phyloP scores from a whole-genome alignment of 2,797 vertebrate species.

The Pagetopsis macropterus region DNA sequence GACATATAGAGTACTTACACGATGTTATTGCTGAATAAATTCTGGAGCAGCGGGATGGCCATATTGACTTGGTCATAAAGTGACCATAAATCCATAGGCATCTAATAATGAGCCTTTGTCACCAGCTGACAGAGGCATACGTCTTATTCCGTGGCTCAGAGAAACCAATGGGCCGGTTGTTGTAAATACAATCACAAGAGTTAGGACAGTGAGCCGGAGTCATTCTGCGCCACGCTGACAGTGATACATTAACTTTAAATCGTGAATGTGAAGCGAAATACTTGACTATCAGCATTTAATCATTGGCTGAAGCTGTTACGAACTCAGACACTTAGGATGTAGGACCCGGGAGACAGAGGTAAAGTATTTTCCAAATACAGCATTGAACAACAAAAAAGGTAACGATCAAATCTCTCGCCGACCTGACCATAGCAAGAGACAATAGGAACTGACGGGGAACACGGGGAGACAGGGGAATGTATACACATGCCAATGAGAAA shows the following conservation, averaged over 20 bases:
- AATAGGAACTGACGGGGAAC: no score
- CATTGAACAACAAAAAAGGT: no score
- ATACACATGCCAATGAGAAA: no score
- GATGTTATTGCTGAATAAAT: constrained; percentile 75
- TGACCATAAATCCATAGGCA: constrained; percentile 71
- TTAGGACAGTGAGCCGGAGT: constrained; percentile 51
- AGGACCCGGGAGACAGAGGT: no score
- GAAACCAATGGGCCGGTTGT: constrained; percentile 52
- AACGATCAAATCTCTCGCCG: no score
- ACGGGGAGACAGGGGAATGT: no score
- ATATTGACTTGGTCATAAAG: constrained; percentile 76
- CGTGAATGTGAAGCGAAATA: constrained; percentile 30
- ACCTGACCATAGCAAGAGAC: no score
- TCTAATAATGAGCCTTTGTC: constrained; percentile 74
- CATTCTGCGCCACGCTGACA: constrained; percentile 31
- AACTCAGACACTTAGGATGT: no score
- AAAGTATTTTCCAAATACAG: no score
- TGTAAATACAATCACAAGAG: constrained; percentile 67
- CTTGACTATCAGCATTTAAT: constrained; percentile 22
- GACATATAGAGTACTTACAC: constrained; percentile 59
- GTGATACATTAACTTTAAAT: constrained; percentile 49
- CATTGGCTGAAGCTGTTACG: constrained; percentile 14
- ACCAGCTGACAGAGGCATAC: constrained; percentile 65
- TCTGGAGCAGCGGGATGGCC: constrained; percentile 50
- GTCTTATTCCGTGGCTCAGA: constrained; percentile 62